Conservation (phyloP, 2,113 vertebrate genomes). For the Phylloscopus whistleri region DNA sequence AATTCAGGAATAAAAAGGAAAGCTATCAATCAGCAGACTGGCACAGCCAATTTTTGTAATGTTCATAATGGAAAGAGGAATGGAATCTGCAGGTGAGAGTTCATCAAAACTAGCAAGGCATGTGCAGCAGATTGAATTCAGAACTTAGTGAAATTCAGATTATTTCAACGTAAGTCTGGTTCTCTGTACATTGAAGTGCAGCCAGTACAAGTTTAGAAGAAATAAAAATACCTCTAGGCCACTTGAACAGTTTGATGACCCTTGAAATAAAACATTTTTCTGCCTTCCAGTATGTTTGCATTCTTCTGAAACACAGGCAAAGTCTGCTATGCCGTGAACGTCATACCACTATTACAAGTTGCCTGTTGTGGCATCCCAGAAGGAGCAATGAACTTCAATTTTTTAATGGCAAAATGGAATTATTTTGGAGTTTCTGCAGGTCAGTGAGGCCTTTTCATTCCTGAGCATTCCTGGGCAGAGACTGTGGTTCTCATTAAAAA, state of each 20-base stretch:
- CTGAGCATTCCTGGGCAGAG: not conserved
- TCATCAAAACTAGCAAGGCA: not conserved
- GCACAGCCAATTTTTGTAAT: not conserved
- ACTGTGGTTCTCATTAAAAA: not conserved
- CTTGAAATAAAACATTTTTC: not conserved
- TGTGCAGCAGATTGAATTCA: not conserved
- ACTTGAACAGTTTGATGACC: not conserved
- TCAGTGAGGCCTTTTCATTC: not conserved
- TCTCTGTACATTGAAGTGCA: rapidly evolving
- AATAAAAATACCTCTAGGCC: not conserved
- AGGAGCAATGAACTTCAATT: not conserved
- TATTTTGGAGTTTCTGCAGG: not conserved
- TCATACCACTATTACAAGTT: too few species aligned
- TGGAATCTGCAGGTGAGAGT: not conserved
- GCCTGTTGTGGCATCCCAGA: not conserved
- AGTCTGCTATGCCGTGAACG: not conserved
- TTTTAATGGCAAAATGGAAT: not conserved
- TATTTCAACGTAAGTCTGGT: too few species aligned
- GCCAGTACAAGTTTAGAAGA: not conserved
- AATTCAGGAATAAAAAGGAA: not conserved
- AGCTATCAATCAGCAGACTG: rapidly evolving
- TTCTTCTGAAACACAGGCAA: not conserved
- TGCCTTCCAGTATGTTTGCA: not conserved
- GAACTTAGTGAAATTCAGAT: not conserved
- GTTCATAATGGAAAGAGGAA: not conserved